A percentile compares a stretch with the other conserved stretches of the same genome.
phyloP scores from a whole-genome alignment of 2,888 invertebrate species.

The Matsumyia berberina region DNA sequence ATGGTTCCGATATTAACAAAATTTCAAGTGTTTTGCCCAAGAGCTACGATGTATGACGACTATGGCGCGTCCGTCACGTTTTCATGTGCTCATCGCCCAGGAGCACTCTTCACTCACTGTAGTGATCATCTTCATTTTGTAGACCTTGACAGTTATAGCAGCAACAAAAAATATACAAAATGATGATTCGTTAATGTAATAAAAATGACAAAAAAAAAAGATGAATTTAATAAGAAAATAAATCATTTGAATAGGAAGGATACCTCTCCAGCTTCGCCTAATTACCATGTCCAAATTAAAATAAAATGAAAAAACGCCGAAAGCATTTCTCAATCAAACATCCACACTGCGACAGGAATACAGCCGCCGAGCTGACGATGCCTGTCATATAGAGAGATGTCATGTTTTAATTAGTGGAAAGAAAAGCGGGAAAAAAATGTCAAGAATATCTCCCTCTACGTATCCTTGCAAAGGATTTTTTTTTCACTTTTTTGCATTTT shows the following conservation, averaged over 20 bases:
- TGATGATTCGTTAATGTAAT: conserved; percentile 23
- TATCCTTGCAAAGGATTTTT: conserved; percentile 12
- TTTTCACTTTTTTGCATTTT: neutral
- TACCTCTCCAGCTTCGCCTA: conserved; percentile 11
- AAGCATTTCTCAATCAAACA: conserved; percentile 41
- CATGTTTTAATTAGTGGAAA: conserved; percentile 63
- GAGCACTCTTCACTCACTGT: conserved; percentile 42
- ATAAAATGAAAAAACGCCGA: conserved; percentile 17
- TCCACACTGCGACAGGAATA: conserved; percentile 7
- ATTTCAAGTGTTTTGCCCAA: conserved; percentile 17
- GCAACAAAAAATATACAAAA: conserved; percentile 2
- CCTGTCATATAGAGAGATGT: conserved; percentile 41
- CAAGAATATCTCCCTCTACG: conserved; percentile 31
- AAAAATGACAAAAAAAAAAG: neutral
- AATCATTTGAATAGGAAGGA: conserved; percentile 26
- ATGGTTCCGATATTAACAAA: conserved; percentile 31
- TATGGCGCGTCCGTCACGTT: conserved; percentile 31
- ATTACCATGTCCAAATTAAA: conserved; percentile 34
- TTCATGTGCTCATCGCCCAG: conserved; percentile 28
- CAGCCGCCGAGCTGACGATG: conserved; percentile 7
- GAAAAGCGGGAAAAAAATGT: conserved; percentile 46
- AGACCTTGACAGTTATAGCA: conserved; percentile 63
- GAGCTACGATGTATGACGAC: conserved; percentile 2
- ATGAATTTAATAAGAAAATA: neutral
- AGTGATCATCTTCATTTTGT: conserved; percentile 45